Percentiles rank a stretch among this genome's conserved stretches.
Conservation (phyloP, 2,888 invertebrate genomes). For the Digitonthophagus gazella region DNA sequence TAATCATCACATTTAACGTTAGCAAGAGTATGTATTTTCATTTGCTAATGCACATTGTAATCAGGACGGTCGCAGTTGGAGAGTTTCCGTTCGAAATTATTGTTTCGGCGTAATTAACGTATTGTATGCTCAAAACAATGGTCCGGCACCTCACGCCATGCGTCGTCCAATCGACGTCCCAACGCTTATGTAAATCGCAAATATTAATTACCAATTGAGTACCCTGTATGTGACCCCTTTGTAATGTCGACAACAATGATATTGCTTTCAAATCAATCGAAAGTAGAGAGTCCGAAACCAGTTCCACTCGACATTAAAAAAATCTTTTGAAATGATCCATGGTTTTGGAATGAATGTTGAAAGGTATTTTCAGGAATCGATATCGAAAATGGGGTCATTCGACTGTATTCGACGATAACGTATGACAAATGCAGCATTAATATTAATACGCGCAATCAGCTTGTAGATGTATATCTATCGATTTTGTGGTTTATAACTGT, state of each 20-base stretch:
- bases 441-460: constrained; percentile 37
- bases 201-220: not conserved
- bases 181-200: not conserved
- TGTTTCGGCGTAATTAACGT: not conserved
- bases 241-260: not conserved
- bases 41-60: not conserved
- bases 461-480: constrained; percentile 25
- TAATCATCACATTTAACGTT: not conserved
- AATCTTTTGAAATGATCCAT: not conserved
- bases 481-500: constrained; percentile 1
- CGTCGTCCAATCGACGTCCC: not conserved
- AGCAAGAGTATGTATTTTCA: not conserved
- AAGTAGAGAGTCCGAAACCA: not conserved
- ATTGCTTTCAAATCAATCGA: not conserved
- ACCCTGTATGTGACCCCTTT: not conserved
- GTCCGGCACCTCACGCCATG: not conserved
- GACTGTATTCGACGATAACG: constrained; percentile 18
- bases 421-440: constrained; percentile 34
- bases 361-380: not conserved
- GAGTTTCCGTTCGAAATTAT: not conserved
- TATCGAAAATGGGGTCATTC: constrained; percentile 6
- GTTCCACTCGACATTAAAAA: not conserved
- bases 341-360: not conserved
- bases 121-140: not conserved
- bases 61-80: not conserved